Evolutionary conservation across 2,888 invertebrate genomes (phyloP).

Genomic region (Teinopalpus imperialis): DNA sequence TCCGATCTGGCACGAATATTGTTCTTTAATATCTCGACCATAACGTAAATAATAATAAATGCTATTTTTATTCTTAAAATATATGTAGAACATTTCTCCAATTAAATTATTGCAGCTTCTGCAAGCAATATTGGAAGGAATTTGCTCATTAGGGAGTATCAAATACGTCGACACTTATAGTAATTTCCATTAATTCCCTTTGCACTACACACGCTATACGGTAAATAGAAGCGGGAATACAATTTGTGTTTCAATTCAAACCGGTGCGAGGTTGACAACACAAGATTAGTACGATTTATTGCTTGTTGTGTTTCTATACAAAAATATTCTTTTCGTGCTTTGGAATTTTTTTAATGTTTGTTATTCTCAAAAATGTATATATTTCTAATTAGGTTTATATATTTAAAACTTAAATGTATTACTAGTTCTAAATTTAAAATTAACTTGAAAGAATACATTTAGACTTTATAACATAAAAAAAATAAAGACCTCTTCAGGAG

Average conservation of each 20-base stretch:
- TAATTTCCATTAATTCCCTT: constrained; percentile 40
- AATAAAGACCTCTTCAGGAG: constrained; percentile 46
- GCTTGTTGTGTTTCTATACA: constrained; percentile 43
- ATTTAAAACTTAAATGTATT: no score
- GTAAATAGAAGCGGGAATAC: constrained; percentile 44
- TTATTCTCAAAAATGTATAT: no score
- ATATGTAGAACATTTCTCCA: constrained; percentile 3
- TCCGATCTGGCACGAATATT: constrained; percentile 14
- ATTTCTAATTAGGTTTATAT: no score
- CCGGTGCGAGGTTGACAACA: constrained; percentile 44
- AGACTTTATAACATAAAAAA: no score
- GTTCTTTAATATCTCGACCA: constrained; percentile 3
- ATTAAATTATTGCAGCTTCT: constrained; percentile 25
- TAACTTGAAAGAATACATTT: no score
- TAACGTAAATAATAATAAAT: not conserved
- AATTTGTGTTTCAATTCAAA: constrained; percentile 55
- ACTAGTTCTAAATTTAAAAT: no score
- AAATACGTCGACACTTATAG: constrained; percentile 36
- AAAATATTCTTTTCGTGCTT: no score
- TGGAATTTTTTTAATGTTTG: no score
- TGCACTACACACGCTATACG: constrained; percentile 18
- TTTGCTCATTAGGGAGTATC: constrained; percentile 33
- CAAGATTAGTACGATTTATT: constrained; percentile 43
- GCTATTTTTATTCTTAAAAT: not conserved
- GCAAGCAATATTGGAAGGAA: constrained; percentile 32